These are phyloP conservation scores for Bubo scandiacus DNA, from an alignment of 2,113 vertebrate species.

Conservation along the genomic window DNA sequence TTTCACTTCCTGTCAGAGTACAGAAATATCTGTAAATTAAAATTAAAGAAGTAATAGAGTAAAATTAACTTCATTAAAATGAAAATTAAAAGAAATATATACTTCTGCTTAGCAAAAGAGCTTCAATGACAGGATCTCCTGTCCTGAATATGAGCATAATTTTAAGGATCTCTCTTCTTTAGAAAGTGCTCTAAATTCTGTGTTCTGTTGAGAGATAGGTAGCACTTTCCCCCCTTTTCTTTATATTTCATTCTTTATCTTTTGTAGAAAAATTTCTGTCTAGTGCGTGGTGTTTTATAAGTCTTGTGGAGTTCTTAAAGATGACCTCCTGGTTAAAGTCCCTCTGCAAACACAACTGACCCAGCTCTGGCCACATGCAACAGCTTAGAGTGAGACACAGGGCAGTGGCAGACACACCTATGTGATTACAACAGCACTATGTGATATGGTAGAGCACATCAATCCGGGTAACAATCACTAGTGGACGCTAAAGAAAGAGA, in stretches of 20 bases:
- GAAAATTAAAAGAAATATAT: neutral
- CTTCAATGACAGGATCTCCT: rapidly evolving
- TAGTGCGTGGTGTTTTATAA: neutral
- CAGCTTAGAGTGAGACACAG: neutral
- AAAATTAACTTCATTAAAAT: neutral
- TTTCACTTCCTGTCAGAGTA: neutral
- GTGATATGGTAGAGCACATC: neutral
- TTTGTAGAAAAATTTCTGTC: neutral
- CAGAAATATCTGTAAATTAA: neutral
- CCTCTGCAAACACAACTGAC: neutral
- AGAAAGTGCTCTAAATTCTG: neutral
- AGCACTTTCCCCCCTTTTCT: neutral
- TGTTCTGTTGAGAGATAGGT: neutral
- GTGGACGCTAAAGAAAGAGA: neutral
- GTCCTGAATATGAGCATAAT: neutral
- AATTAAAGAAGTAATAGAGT: neutral
- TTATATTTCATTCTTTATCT: neutral
- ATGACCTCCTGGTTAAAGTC: neutral
- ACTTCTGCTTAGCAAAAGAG: neutral
- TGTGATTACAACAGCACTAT: rapidly evolving
- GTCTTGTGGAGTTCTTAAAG: neutral
- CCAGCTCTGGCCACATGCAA: neutral
- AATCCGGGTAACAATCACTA: neutral
- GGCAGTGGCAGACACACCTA: too few relatives aligned
- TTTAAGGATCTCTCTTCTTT: neutral